These are phyloP conservation scores for Physocephala rufipes DNA, from an alignment of 2,888 invertebrate genomes.

Conservation along the genomic window DNA sequence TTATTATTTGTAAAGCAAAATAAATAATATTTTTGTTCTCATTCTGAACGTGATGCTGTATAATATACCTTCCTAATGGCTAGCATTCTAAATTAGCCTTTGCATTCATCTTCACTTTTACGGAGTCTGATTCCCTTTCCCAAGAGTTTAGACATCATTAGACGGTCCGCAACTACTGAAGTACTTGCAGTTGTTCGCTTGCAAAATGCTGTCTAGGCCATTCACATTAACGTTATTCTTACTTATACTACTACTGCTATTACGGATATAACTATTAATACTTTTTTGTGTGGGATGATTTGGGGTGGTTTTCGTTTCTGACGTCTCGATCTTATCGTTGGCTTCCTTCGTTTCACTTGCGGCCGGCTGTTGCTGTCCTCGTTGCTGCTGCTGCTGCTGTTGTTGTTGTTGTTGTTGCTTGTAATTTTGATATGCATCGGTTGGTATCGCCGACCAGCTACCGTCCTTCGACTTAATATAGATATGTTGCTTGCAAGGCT, in stretches of 20 bases:
- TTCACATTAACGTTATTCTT: conserved; percentile 46
- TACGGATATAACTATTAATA: conserved; percentile 41
- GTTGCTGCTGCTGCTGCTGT: conserved; percentile 54
- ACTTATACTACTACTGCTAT: conserved; percentile 48
- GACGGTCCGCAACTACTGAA: conserved; percentile 65
- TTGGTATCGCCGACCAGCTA: conserved; percentile 63
- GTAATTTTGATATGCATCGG: conserved; percentile 62
- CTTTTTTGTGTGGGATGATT: conserved; percentile 31
- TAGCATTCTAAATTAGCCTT: neutral
- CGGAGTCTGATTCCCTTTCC: neutral
- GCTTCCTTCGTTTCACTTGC: conserved; percentile 58
- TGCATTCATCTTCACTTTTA: neutral
- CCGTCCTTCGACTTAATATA: conserved; percentile 66
- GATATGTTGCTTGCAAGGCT: conserved; percentile 63
- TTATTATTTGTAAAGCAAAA: too few relatives aligned
- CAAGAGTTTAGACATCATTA: conserved; percentile 62
- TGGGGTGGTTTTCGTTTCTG: conserved; percentile 50
- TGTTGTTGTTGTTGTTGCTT: conserved; percentile 58
- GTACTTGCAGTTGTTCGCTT: conserved; percentile 63
- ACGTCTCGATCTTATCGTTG: conserved; percentile 47
- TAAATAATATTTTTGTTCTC: too few relatives aligned
- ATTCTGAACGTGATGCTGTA: too few relatives aligned
- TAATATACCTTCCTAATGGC: neutral
- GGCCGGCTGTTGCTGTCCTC: conserved; percentile 51
- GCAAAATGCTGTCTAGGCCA: conserved; percentile 40